These are phyloP conservation scores for Sesia apiformis DNA, from an alignment of 2,888 invertebrate genomes.

Conservation along the genomic window DNA sequence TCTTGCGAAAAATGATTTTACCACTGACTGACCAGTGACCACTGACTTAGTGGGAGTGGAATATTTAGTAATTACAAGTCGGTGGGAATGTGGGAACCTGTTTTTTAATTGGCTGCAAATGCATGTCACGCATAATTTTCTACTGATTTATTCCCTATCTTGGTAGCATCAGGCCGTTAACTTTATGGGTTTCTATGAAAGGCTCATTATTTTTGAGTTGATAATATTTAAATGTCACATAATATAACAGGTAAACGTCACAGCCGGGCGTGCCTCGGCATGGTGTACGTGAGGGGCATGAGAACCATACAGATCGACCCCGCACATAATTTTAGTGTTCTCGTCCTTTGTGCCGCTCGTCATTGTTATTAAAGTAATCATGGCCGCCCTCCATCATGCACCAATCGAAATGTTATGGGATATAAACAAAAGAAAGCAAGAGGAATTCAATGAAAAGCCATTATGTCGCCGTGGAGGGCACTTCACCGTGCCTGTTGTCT, in stretches of 20 bases:
- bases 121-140: not conserved
- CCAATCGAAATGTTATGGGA: conserved; percentile 73
- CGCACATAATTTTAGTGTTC: conserved; percentile 61
- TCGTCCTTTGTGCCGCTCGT: conserved; percentile 62
- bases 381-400: conserved; percentile 63
- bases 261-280: conserved; percentile 29
- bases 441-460: conserved; percentile 72
- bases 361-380: conserved; percentile 75
- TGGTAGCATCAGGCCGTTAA: conserved; percentile 37
- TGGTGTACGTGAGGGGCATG: conserved; percentile 62
- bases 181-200: conserved; percentile 47
- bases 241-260: conserved; percentile 50
- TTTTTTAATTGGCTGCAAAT: not conserved
- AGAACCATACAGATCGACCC: conserved; percentile 55
- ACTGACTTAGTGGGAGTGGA: too few relatives aligned
- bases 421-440: conserved; percentile 72
- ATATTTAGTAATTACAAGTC: too few relatives aligned
- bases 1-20: too few relatives aligned
- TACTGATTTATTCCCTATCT: conserved; percentile 18
- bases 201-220: conserved; percentile 59
- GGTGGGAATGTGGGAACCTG: too few relatives aligned
- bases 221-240: conserved; percentile 59
- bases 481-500: conserved; percentile 61
- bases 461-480: conserved; percentile 66
- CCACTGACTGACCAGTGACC: too few relatives aligned